These are phyloP conservation scores for Pionites leucogaster DNA, from an alignment of 2,113 vertebrate species.

Conservation along the genomic window DNA sequence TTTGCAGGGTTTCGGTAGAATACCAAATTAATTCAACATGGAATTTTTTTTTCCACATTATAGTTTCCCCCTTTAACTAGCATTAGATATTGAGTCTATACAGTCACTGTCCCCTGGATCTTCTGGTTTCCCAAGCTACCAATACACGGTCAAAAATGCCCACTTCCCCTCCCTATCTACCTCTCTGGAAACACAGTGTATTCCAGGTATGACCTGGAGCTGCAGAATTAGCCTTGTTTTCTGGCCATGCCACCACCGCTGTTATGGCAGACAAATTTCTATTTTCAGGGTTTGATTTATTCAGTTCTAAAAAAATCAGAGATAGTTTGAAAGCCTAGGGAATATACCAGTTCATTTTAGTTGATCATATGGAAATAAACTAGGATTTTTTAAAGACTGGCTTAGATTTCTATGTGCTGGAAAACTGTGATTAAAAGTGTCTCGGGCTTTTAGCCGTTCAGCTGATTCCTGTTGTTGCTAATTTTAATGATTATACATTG, in stretches of 20 bases:
- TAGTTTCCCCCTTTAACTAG: neutral
- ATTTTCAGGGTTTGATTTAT: neutral
- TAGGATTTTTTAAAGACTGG: neutral
- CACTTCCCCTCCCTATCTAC: rapidly evolving
- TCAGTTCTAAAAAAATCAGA: neutral
- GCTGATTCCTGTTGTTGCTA: neutral
- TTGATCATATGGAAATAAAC: neutral
- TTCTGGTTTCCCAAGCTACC: neutral
- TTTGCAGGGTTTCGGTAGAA: neutral
- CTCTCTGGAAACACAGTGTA: neutral
- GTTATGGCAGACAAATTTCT: neutral
- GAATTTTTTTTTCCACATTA: neutral
- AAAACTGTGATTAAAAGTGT: neutral
- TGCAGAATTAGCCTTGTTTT: neutral
- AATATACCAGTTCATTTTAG: neutral
- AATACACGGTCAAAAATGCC: neutral
- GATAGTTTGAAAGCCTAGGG: neutral
- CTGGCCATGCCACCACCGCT: rapidly evolving
- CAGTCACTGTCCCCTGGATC: neutral
- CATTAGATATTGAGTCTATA: neutral
- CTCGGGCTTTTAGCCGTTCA: neutral
- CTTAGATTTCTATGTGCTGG: neutral
- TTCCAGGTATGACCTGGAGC: neutral
- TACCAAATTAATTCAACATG: neutral
- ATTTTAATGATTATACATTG: neutral